Conservation (phyloP, 2,797 vertebrate genomes). For the Columba guinea region DNA sequence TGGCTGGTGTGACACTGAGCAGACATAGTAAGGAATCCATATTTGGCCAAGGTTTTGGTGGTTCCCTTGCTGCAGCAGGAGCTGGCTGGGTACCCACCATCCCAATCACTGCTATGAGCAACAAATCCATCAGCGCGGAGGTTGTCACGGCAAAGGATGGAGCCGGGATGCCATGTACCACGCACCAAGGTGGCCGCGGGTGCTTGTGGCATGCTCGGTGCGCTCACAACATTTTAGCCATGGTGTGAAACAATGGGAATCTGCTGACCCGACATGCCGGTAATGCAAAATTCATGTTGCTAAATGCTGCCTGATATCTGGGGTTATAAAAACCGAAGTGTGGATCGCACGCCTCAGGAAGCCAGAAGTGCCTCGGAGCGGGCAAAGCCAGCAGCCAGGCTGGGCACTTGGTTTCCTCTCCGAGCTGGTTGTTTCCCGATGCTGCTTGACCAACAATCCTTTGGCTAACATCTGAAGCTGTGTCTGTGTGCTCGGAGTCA, state of each 20-base stretch:
- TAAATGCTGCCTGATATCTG: neutral
- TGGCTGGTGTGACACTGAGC: neutral
- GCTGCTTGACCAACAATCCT: neutral
- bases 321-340: neutral
- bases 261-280: neutral
- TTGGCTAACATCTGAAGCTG: neutral
- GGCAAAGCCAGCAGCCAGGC: accelerated
- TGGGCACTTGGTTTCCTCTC: neutral
- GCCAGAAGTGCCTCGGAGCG: neutral
- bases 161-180: neutral
- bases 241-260: neutral
- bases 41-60: neutral
- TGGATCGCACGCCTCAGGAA: accelerated
- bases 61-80: neutral
- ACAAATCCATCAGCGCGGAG: accelerated
- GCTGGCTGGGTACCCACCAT: neutral
- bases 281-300: neutral
- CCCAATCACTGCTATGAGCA: neutral
- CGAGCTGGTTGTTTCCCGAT: neutral
- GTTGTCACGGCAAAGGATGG: neutral
- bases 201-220: accelerated
- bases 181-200: neutral
- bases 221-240: neutral
- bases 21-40: neutral
- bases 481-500: neutral